These are phyloP conservation scores for Pygocentrus nattereri DNA, from an alignment of 2,797 vertebrate species.

Conservation along the genomic window DNA sequence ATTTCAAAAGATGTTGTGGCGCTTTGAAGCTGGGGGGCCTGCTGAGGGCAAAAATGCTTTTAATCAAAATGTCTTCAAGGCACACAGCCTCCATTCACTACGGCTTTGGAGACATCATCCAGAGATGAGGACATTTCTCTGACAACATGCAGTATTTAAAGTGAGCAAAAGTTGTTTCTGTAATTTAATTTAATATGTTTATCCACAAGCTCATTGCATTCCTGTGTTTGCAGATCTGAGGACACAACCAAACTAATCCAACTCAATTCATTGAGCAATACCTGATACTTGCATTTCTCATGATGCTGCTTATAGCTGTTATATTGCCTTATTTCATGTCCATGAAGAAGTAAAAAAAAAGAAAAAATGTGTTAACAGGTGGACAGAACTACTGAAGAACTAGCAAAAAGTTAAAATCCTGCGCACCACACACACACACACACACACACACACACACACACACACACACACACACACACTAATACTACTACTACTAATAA, in stretches of 20 bases:
- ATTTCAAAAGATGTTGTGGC: slow-evolving; percentile 37
- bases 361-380: background rate
- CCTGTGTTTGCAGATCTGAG: background rate
- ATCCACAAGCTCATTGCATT: slow-evolving; percentile 25
- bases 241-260: too few species aligned
- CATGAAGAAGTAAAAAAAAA: background rate
- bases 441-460: too few species aligned
- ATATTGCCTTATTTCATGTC: background rate
- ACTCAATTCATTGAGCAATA: background rate
- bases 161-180: slow-evolving; percentile 19
- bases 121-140: slow-evolving; percentile 48
- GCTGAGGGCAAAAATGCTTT: slow-evolving; percentile 54
- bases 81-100: slow-evolving; percentile 46
- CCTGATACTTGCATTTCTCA: background rate
- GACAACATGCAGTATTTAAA: slow-evolving; percentile 42
- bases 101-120: slow-evolving; percentile 45
- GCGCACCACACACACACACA: too few species aligned
- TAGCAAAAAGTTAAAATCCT: too few species aligned
- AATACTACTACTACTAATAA: too few species aligned
- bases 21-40: slow-evolving; percentile 48
- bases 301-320: background rate
- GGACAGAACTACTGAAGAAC: background rate
- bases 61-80: slow-evolving; percentile 58
- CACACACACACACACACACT: too few species aligned
- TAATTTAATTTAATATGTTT: slow-evolving; percentile 34